A percentile compares a stretch with the other conserved stretches of the same genome.
These are phyloP conservation scores for Oxytorus armatus DNA, from an alignment of 2,888 invertebrate species.

Conservation along the genomic window DNA sequence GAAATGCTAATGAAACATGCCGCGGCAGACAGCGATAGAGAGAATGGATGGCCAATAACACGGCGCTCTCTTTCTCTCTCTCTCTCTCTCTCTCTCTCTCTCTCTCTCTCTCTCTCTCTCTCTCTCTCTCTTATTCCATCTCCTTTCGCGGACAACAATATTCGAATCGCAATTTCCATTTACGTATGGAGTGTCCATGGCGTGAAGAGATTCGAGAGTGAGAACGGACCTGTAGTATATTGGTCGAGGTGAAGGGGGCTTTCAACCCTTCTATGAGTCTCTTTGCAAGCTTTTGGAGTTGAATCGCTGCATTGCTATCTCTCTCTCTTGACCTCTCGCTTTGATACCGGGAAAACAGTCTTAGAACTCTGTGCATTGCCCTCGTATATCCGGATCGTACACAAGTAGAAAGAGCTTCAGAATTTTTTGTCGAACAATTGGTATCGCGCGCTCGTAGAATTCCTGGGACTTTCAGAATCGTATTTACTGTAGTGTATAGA, in stretches of 20 bases:
- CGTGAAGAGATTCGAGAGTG: not conserved
- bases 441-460: conserved; percentile 57
- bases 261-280: not conserved
- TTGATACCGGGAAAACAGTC: conserved; percentile 30
- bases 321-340: conserved; percentile 37
- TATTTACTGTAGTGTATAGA: not conserved
- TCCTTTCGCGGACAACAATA: conserved; percentile 57
- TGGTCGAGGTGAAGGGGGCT: not conserved
- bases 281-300: conserved; percentile 42
- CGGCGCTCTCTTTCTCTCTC: no score
- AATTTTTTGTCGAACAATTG: conserved; percentile 59
- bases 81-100: no score
- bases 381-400: conserved; percentile 8
- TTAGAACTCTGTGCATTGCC: not conserved
- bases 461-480: conserved; percentile 53
- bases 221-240: conserved; percentile 6
- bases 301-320: conserved; percentile 35
- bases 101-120: no score
- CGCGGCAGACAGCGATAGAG: not conserved
- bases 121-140: conserved; percentile 38
- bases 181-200: not conserved
- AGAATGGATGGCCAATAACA: conserved; percentile 19
- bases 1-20: not conserved
- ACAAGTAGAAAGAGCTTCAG: conserved; percentile 16
- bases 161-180: conserved; percentile 57